Evolutionary conservation across 2,113 vertebrate genomes (phyloP).

Genomic region (Corynorhinus townsendii): DNA sequence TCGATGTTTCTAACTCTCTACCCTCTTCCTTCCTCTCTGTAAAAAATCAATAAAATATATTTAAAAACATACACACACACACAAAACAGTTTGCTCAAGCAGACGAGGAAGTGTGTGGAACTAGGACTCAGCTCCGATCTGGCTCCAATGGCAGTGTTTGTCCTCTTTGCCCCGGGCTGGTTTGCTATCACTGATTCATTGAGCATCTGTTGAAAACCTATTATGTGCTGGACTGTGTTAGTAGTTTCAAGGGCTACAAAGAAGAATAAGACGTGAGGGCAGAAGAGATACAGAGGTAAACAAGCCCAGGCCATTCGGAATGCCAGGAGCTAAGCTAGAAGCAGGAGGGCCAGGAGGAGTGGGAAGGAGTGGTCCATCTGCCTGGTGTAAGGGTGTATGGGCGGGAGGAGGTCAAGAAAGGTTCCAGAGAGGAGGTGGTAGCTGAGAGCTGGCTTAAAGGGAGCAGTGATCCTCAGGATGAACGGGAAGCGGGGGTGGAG

Average conservation of each 20-base stretch:
- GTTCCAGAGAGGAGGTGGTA: background rate
- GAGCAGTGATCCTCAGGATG: background rate
- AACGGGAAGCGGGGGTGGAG: background rate
- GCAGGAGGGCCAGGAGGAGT: background rate
- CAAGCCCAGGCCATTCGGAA: background rate
- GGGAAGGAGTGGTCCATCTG: background rate
- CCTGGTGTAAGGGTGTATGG: background rate
- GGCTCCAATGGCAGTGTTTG: background rate
- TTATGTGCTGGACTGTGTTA: background rate
- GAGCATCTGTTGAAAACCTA: background rate
- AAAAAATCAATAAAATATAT: too few species aligned
- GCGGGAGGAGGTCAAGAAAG: background rate
- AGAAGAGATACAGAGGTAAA: background rate
- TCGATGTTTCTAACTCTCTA: too few species aligned
- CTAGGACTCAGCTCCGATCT: background rate
- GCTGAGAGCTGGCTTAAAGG: background rate
- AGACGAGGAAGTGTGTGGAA: background rate
- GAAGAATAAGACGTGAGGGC: background rate
- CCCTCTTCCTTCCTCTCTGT: too few species aligned
- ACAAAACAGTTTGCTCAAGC: background rate
- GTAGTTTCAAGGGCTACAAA: background rate
- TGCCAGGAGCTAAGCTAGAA: background rate
- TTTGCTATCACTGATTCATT: background rate
- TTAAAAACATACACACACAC: too few species aligned
- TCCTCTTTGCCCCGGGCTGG: background rate